phyloP scores from a whole-genome alignment of 2,797 vertebrate genomes.

The Chelonia mydas region DNA sequence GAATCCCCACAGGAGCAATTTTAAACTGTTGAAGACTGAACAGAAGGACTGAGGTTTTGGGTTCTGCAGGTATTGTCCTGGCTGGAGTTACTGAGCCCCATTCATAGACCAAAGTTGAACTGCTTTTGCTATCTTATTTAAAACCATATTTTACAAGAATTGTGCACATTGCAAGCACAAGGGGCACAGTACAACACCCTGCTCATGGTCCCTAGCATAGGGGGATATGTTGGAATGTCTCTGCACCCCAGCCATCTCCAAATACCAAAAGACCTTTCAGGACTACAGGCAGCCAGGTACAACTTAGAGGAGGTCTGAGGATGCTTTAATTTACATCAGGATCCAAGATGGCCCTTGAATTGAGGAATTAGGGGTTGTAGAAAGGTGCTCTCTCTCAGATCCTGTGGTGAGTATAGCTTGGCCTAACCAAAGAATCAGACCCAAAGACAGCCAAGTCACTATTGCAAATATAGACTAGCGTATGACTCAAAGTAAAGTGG shows the following conservation, averaged over 20 bases:
- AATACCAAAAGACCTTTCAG: neutral
- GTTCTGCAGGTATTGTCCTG: neutral
- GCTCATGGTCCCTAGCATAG: neutral
- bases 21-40: neutral
- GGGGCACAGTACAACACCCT: neutral
- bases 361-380: neutral
- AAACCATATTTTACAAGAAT: neutral
- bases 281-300: neutral
- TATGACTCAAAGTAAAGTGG: neutral
- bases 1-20: neutral
- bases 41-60: neutral
- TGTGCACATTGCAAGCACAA: neutral
- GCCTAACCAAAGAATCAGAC: neutral
- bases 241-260: neutral
- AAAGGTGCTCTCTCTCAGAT: neutral
- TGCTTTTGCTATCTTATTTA: neutral
- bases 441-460: neutral
- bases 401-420: neutral
- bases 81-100: neutral
- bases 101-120: neutral
- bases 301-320: neutral
- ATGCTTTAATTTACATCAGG: neutral
- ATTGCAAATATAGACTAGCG: neutral
- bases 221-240: neutral
- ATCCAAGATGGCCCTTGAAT: neutral